Conservation (phyloP, 1,140 invertebrate species). For the Bombus turneri region DNA sequence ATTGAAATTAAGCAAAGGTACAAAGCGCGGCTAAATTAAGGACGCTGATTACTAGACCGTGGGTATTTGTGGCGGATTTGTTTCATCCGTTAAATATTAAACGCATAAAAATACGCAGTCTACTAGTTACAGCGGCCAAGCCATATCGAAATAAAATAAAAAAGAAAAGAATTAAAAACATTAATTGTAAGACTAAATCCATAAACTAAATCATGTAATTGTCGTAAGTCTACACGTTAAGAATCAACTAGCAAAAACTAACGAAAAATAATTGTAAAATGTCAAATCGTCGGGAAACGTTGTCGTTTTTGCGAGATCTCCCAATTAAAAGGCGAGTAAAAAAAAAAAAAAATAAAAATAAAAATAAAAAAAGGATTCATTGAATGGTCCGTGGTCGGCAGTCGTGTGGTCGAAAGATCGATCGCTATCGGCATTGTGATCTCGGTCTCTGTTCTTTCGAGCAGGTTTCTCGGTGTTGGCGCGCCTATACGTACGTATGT, state of each 20-base stretch:
- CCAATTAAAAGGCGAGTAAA: slow-evolving; percentile 6
- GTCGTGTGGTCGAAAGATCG: slow-evolving; percentile 51
- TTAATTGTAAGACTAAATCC: too few relatives aligned
- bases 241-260: neutral
- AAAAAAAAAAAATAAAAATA: neutral
- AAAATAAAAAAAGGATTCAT: neutral
- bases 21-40: too few relatives aligned
- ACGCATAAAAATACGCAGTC: too few relatives aligned
- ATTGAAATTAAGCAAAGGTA: too few relatives aligned
- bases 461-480: neutral
- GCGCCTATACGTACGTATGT: neutral
- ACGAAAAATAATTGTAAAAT: neutral
- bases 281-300: neutral
- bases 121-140: too few relatives aligned
- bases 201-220: too few relatives aligned
- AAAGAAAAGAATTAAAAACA: too few relatives aligned
- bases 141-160: too few relatives aligned
- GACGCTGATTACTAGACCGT: too few relatives aligned
- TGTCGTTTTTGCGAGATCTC: neutral
- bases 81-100: too few relatives aligned
- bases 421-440: slow-evolving; percentile 64
- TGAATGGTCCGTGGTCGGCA: neutral
- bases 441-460: slow-evolving; percentile 37
- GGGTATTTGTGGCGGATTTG: too few relatives aligned
- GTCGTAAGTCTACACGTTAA: neutral